Evolutionary conservation across 53 echinoderm and acorn worm species (phyloP), one percentile per base, ranked within the genome.

Genomic region (Temnopleurus reevesii): DNA sequence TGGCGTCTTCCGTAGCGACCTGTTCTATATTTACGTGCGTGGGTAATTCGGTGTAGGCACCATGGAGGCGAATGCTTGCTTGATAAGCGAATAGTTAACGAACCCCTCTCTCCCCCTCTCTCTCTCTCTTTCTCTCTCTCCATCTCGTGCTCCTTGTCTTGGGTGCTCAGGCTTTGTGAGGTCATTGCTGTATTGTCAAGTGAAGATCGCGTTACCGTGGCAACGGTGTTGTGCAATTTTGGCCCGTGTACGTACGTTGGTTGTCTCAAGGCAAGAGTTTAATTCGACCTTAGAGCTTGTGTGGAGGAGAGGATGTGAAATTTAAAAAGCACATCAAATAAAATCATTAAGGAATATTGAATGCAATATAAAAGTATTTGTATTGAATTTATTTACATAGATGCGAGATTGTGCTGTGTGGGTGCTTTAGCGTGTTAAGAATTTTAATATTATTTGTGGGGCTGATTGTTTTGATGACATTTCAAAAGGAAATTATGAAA

Each of bases 161-260:
- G 79, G 79, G 79, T 29, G 28, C 46, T 18, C 7, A 79, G 79
- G 28, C 30, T 79, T 79, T 79, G 79, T 79, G 79, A 79, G 79
- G 79, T 79, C 79, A 79, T 79, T 79, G 46, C 79, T 46, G 79
- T 29, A 46, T 49, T 46, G 49, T 46, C 49, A 17, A 47, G 46
- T 46, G 79, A 79, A 25, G 46, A 79, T 79, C 47, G 18, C 15
- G 79, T 79, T 79, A 17, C 49, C 49, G 3, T 47, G 79, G 51
- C 79, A 79, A 79, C 79, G 0, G 46, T 46, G 49, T 49, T 79
- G 49, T 49, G 27, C 49, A 49, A 49, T 79, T 79, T 49, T 13
- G 79, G 8, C 28, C 47, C 10, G 15, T 13, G 47, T 71, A 71
- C 71, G 71, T n/a, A 71, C 21, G 8, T 79, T 10, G 79, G 79